phyloP scores from a whole-genome alignment of 2,797 vertebrate genomes.

The Heterohyrax brucei region DNA sequence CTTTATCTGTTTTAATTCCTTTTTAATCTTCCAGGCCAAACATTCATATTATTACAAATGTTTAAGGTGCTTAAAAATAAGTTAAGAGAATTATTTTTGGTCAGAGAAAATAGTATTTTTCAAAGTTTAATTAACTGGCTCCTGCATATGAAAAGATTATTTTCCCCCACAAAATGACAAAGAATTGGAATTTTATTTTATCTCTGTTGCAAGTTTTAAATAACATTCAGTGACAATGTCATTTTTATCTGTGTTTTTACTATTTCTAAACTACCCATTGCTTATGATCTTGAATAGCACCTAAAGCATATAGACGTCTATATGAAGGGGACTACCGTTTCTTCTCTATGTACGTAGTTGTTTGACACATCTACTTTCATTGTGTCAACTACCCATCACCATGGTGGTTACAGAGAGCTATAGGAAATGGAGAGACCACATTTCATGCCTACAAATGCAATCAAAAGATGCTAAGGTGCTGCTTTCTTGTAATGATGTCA shows the following conservation, averaged over 20 bases:
- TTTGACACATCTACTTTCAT: background rate
- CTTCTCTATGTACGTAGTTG: background rate
- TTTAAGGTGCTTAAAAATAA: slow-evolving; percentile 83
- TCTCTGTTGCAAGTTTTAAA: slow-evolving; percentile 33
- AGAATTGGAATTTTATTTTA: slow-evolving; percentile 62
- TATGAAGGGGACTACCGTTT: background rate
- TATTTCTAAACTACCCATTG: slow-evolving; percentile 8
- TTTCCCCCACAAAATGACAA: slow-evolving; percentile 75
- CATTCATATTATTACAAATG: slow-evolving; percentile 85
- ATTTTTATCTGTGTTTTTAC: slow-evolving; percentile 42
- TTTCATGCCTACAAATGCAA: background rate
- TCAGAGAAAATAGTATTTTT: slow-evolving; percentile 85
- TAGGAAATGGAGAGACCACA: background rate
- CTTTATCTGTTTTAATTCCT: slow-evolving; percentile 78
- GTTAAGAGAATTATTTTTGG: slow-evolving; percentile 86
- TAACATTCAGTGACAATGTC: slow-evolving; percentile 1
- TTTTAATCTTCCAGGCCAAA: slow-evolving; percentile 86
- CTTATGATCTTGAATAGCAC: background rate
- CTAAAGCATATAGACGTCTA: background rate
- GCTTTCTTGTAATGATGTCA: background rate
- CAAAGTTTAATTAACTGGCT: slow-evolving; percentile 87
- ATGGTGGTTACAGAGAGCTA: background rate
- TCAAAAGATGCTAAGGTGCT: background rate
- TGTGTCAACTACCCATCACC: background rate
- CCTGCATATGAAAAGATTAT: slow-evolving; percentile 50